These are phyloP conservation scores for Parapristionchus giblindavisi DNA, from an alignment of 2,888 invertebrate genomes.

Conservation along the genomic window DNA sequence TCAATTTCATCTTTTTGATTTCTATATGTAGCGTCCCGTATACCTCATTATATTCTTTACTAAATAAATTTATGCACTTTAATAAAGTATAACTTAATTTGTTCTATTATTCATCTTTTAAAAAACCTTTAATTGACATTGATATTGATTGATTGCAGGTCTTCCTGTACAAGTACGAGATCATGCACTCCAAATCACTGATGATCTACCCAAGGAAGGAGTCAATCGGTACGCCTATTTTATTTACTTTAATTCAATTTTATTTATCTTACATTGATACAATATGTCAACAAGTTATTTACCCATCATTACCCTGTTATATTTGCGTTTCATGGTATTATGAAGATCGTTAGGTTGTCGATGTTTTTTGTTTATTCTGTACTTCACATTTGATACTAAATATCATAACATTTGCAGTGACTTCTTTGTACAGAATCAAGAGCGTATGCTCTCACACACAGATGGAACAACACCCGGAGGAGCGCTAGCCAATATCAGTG, in stretches of 20 bases:
- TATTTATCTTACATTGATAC: constrained; percentile 3
- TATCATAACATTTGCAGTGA: constrained; percentile 43
- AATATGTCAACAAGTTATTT: too few relatives aligned
- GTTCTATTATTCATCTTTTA: constrained; percentile 25
- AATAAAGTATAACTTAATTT: not conserved
- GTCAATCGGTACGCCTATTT: constrained; percentile 83
- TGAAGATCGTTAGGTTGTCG: not conserved
- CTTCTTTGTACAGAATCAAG: constrained; percentile 59
- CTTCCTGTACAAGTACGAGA: constrained; percentile 82
- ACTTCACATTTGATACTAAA: not conserved
- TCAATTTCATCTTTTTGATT: not conserved
- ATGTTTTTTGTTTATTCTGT: too few relatives aligned
- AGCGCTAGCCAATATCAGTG: constrained; percentile 73
- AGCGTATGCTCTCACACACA: constrained; percentile 70
- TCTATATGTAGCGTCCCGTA: not conserved
- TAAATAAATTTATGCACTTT: not conserved
- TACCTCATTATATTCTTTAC: not conserved
- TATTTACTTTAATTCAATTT: too few relatives aligned
- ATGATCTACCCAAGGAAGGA: constrained; percentile 89
- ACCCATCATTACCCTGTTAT: too few relatives aligned
- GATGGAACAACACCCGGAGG: constrained; percentile 73
- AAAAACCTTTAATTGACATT: constrained; percentile 31
- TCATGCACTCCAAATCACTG: constrained; percentile 86
- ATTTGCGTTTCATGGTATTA: too few relatives aligned
- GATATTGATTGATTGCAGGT: too few relatives aligned